Evolutionary conservation across 2,797 vertebrate genomes (phyloP).

Genomic region (Xiphophorus birchmanni): DNA sequence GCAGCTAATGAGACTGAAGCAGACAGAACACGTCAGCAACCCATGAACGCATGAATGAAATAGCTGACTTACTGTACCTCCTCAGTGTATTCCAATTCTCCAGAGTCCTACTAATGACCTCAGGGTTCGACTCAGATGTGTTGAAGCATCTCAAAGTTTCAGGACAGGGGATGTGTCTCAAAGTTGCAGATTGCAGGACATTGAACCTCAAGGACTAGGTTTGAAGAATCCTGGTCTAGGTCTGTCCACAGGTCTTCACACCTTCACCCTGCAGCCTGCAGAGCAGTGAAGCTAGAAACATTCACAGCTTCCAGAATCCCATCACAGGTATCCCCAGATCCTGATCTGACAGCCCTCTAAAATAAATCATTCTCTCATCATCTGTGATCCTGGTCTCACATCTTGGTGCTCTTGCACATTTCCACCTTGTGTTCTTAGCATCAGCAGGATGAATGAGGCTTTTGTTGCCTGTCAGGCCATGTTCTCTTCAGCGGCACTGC

Average conservation of each 20-base stretch:
- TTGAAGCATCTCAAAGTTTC: too few relatives aligned
- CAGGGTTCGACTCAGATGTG: too few relatives aligned
- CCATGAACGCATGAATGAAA: constrained; percentile 41
- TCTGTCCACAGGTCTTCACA: constrained; percentile 15
- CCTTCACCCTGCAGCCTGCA: constrained; percentile 40
- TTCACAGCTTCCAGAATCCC: constrained; percentile 55
- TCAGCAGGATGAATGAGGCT: constrained; percentile 63
- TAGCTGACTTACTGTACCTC: too few relatives aligned
- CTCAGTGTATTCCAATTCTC: too few relatives aligned
- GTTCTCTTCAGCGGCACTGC: constrained; percentile 41
- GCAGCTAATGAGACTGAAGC: constrained; percentile 70
- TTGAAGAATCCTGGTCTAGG: neutral
- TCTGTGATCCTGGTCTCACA: constrained; percentile 56
- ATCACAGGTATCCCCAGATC: constrained; percentile 63
- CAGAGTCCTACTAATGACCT: too few relatives aligned
- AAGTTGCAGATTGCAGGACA: too few relatives aligned
- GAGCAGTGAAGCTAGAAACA: constrained; percentile 65
- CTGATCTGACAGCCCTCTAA: constrained; percentile 63
- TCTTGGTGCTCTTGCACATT: constrained; percentile 39
- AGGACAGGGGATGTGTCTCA: too few relatives aligned
- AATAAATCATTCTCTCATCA: constrained; percentile 64
- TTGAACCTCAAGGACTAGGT: too few relatives aligned
- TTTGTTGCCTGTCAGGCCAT: constrained; percentile 60
- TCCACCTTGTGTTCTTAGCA: constrained; percentile 24
- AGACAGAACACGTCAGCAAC: constrained; percentile 73